A percentile compares a stretch with the other conserved stretches of the same genome.
These are phyloP conservation scores for Nasonovia ribisnigri DNA, from an alignment of 2,888 invertebrate species.

Conservation along the genomic window DNA sequence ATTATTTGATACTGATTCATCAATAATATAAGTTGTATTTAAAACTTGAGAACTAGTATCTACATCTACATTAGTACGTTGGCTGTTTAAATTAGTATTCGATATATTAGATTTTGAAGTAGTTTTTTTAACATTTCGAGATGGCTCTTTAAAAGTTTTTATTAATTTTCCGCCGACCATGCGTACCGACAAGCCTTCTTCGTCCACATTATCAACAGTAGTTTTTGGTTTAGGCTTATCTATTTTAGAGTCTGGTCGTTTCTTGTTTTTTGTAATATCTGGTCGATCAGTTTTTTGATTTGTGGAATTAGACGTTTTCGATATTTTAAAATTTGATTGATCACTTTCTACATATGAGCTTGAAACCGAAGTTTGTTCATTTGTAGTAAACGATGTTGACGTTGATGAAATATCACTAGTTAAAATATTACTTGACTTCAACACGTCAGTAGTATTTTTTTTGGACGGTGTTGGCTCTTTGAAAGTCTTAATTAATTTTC, in stretches of 20 bases:
- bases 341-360: background rate
- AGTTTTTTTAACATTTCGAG: background rate
- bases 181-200: constrained; percentile 58
- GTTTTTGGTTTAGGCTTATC: background rate
- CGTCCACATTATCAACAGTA: background rate
- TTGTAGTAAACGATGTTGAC: background rate
- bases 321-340: background rate
- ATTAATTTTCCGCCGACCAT: constrained; percentile 67
- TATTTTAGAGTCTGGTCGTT: background rate
- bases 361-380: constrained; percentile 16
- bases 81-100: background rate
- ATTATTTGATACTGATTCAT: constrained; percentile 23
- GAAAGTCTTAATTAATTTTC: constrained; percentile 63
- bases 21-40: constrained; percentile 33
- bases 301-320: background rate
- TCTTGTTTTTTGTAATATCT: background rate
- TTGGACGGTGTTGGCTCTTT: constrained; percentile 6
- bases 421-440: background rate
- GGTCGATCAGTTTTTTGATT: background rate
- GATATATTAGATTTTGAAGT: background rate
- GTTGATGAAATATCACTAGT: constrained; percentile 15
- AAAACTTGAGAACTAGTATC: background rate
- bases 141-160: constrained; percentile 60
- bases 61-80: background rate
- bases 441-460: background rate